phyloP scores from a whole-genome alignment of 1,140 invertebrate genomes.

The Dendroctonus valens region DNA sequence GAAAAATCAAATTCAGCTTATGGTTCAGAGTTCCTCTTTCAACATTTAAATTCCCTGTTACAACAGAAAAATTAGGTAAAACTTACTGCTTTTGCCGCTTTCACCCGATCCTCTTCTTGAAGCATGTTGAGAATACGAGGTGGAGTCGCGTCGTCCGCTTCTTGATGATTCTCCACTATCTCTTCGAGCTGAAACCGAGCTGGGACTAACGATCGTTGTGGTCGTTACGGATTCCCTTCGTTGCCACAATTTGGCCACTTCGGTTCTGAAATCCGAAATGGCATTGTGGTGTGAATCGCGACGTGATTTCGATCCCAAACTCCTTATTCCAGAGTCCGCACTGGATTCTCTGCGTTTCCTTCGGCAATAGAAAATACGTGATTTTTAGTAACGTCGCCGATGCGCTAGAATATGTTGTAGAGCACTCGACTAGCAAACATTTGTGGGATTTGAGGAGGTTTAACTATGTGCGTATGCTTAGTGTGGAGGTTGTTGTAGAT shows the following conservation, averaged over 20 bases:
- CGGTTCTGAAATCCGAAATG: constrained; percentile 67
- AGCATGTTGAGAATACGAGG: constrained; percentile 41
- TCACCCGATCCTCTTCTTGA: constrained; percentile 65
- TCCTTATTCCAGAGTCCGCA: constrained; percentile 78
- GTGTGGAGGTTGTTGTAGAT: no score
- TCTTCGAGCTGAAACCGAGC: constrained; percentile 53
- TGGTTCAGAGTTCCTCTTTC: neutral
- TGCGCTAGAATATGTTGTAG: no score
- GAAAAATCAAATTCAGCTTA: no score
- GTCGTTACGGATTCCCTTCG: constrained; percentile 58
- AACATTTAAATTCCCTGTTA: neutral
- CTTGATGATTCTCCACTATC: constrained; percentile 54
- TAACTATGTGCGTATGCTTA: no score
- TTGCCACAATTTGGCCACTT: constrained; percentile 70
- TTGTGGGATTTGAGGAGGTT: no score
- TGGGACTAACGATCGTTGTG: constrained; percentile 50
- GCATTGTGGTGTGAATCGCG: constrained; percentile 65
- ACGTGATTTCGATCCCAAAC: constrained; percentile 66
- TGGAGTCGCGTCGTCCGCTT: constrained; percentile 50
- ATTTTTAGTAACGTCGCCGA: no score
- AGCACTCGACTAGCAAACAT: no score
- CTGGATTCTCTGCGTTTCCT: constrained; percentile 76
- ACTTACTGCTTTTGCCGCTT: constrained; percentile 54
- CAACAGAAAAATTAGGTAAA: constrained; percentile 4
- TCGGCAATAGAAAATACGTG: neutral